Evolutionary conservation across 2,888 invertebrate genomes (phyloP), one percentile per base, ranked within the genome.

Genomic region (Hyalella azteca): DNA sequence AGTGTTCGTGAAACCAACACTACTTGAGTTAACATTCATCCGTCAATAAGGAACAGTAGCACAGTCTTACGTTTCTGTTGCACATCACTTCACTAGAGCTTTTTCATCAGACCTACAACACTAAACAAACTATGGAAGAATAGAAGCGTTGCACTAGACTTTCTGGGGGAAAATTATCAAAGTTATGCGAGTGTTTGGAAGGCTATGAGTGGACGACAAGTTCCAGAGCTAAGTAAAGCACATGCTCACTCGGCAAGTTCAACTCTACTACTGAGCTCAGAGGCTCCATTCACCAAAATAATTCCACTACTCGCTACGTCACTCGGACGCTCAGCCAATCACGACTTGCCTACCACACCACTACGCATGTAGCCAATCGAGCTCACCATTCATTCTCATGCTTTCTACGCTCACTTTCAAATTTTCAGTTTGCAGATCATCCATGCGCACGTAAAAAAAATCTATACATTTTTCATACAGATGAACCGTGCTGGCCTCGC

Each of bases 241-340:
- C 50, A 50, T n/a, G 36, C 54, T 48, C 54, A 50, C 40, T 15
- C 50, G 19, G n/a, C 26, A 13, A 77, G n/a, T 29, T 41, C 22
- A 41, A 9, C 7, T 22, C 75, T 75, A 75, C 75, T 75, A 75
- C 75, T 75, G 75, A 45, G 5, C 45, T 29, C 26, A 29, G 22
- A 7, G 15, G 75, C n/a, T 54, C 50, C 50, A 26, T 54, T 77
- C 77, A 50, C 54, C 77, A 36, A 77, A 77, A 54, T 54, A 39
- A 32, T 41, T 49, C 22, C 45, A 40, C 73, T 73, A 26, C 73
- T 5, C 11, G 26, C 32, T 15, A 26, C 45, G 29, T 45, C 73
- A 40, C 45, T 54, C 26, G 26, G 9, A 4, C 54, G 19, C 22
- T 15, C 49, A 49, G 49, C 49, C 49, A 49, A 49, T 49, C 15